Conservation (phyloP, 2,113 vertebrate genomes). For the Cervus canadensis region DNA sequence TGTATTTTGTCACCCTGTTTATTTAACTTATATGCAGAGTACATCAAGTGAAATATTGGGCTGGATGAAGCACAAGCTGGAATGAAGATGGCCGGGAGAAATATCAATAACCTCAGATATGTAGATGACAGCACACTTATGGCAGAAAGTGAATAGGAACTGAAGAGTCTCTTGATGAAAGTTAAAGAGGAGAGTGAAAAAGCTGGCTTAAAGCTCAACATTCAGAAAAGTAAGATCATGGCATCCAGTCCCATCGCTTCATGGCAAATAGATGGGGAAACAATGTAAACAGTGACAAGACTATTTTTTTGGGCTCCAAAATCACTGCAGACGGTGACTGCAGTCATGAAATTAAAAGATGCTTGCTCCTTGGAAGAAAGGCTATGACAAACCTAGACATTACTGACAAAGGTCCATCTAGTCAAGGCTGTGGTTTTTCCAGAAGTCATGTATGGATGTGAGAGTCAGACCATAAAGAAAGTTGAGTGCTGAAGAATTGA, state of each 20-base stretch:
- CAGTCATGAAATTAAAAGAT: neutral
- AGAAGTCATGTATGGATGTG: neutral
- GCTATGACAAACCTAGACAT: neutral
- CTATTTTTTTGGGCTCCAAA: neutral
- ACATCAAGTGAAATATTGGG: neutral
- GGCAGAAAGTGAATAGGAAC: neutral
- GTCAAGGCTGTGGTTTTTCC: neutral
- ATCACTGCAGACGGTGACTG: neutral
- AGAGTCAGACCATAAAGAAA: neutral
- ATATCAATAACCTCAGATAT: neutral
- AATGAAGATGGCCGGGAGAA: neutral
- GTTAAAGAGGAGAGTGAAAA: neutral
- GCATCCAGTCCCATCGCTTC: neutral
- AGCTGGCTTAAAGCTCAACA: neutral
- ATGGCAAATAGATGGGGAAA: neutral
- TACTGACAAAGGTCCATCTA: neutral
- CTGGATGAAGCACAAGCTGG: neutral
- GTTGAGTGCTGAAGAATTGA: neutral
- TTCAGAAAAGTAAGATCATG: neutral
- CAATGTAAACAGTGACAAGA: neutral
- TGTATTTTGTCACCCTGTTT: neutral
- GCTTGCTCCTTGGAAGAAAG: neutral
- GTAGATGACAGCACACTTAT: neutral
- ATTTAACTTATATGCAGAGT: neutral
- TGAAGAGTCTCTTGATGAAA: neutral